phyloP scores from a whole-genome alignment of 2,113 vertebrate genomes.

The Oophaga pumilio region DNA sequence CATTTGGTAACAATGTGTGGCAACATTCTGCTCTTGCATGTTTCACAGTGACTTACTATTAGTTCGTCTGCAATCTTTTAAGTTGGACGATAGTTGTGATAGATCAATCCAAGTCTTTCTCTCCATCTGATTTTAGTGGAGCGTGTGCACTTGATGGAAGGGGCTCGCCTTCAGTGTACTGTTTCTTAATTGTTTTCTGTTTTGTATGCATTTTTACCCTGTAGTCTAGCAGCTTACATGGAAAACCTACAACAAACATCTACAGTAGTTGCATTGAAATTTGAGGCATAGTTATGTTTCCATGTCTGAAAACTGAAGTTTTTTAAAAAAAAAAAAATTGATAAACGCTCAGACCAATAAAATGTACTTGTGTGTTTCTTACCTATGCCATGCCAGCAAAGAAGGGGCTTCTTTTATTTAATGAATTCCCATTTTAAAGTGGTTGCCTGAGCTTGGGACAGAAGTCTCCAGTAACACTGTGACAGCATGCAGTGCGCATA shows the following conservation, averaged over 20 bases:
- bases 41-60: slow-evolving; percentile 43
- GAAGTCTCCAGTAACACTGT: too few relatives aligned
- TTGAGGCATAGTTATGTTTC: slow-evolving; percentile 71
- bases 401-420: background rate
- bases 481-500: too few relatives aligned
- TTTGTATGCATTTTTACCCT: slow-evolving; percentile 41
- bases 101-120: slow-evolving; percentile 75
- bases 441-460: too few relatives aligned
- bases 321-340: slow-evolving; percentile 75
- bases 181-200: slow-evolving; percentile 74
- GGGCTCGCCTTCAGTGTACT: slow-evolving; percentile 90
- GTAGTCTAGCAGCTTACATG: slow-evolving; percentile 72
- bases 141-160: slow-evolving; percentile 76
- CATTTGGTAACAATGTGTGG: slow-evolving; percentile 34
- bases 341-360: slow-evolving; percentile 79
- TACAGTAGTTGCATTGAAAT: slow-evolving; percentile 72
- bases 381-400: too few relatives aligned
- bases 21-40: slow-evolving; percentile 28
- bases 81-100: slow-evolving; percentile 63
- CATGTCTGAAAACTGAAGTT: slow-evolving; percentile 73
- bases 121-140: slow-evolving; percentile 70
- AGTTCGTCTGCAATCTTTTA: slow-evolving; percentile 39
- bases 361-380: slow-evolving; percentile 75
- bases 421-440: background rate
- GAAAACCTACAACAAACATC: slow-evolving; percentile 66